phyloP scores from a whole-genome alignment of 2,113 vertebrate species.

The Tympanuchus pallidicinctus region DNA sequence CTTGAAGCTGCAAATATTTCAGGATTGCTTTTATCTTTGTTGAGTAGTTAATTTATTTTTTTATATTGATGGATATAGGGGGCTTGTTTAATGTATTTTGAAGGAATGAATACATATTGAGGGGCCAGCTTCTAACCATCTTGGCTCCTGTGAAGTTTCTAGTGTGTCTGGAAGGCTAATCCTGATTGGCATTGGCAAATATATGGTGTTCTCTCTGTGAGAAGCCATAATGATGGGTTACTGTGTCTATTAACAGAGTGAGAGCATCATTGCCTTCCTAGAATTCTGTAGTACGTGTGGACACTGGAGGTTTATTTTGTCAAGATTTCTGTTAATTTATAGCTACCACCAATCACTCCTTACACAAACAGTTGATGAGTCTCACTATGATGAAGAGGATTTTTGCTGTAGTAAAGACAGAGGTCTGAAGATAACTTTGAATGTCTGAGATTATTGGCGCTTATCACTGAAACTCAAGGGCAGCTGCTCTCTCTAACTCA shows the following conservation, averaged over 20 bases:
- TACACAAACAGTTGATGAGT: neutral
- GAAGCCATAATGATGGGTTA: neutral
- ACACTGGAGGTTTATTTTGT: neutral
- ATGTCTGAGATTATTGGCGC: neutral
- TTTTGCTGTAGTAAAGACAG: neutral
- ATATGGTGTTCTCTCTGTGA: neutral
- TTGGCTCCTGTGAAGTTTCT: neutral
- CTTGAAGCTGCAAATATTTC: neutral
- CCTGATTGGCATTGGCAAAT: neutral
- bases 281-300: neutral
- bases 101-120: neutral
- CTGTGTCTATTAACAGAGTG: too few relatives aligned
- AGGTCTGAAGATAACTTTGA: neutral
- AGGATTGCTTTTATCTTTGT: neutral
- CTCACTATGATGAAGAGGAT: neutral
- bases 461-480: neutral
- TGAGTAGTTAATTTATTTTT: neutral
- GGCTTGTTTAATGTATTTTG: neutral
- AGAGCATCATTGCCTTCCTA: neutral
- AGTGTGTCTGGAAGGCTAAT: neutral
- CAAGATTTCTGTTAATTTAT: neutral
- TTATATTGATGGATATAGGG: rapidly evolving
- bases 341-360: neutral
- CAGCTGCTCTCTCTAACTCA: neutral
- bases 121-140: neutral